Conservation (phyloP, 2,797 vertebrate genomes). For the Zalophus californianus region DNA sequence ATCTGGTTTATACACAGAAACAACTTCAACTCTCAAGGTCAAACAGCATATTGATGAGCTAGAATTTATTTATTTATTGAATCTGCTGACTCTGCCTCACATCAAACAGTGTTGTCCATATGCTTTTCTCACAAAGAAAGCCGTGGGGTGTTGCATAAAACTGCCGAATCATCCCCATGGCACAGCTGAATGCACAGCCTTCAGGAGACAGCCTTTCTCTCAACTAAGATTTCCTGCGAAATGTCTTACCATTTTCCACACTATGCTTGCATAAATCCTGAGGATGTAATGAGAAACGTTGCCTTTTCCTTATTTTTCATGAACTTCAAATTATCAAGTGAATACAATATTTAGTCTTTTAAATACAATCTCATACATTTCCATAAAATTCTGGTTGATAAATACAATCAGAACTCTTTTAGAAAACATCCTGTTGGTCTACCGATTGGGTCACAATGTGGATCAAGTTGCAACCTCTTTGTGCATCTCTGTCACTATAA, state of each 20-base stretch:
- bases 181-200: background rate
- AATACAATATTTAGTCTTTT: background rate
- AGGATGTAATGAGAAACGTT: background rate
- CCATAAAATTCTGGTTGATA: constrained; percentile 30
- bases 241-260: background rate
- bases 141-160: background rate
- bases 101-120: constrained; percentile 17
- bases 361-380: background rate
- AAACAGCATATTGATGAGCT: constrained; percentile 3
- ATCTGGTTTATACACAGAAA: constrained; percentile 9
- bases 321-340: background rate
- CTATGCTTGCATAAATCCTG: background rate
- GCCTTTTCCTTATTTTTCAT: background rate
- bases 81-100: background rate
- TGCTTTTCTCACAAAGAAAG: constrained; percentile 9
- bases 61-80: constrained; percentile 50
- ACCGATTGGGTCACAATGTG: background rate
- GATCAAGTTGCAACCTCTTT: background rate
- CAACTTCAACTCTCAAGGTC: constrained; percentile 43
- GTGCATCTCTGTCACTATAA: background rate
- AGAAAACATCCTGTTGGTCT: background rate
- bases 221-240: background rate
- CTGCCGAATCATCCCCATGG: background rate
- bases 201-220: background rate
- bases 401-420: background rate